A percentile compares a stretch with the other conserved stretches of the same genome.
Conservation (phyloP, 2,888 invertebrate genomes). For the Pyrocoelia pectoralis region DNA sequence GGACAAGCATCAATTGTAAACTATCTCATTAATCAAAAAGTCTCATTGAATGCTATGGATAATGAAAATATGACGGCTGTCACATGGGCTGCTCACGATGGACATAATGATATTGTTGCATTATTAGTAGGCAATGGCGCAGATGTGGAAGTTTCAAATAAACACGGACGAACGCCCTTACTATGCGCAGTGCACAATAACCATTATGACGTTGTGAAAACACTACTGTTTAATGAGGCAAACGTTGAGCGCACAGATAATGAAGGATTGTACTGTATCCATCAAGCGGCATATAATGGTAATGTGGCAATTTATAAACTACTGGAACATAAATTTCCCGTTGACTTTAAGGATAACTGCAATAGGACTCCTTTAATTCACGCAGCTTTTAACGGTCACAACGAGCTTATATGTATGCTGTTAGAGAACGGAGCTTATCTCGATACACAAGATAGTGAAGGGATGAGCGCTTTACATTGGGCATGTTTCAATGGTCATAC, state of each 20-base stretch:
- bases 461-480: conserved; percentile 3
- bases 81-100: conserved; percentile 10
- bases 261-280: background rate
- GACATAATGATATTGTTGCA: background rate
- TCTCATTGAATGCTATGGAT: background rate
- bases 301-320: conserved; percentile 6
- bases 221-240: background rate
- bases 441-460: background rate
- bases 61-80: background rate
- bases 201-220: background rate
- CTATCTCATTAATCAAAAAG: background rate
- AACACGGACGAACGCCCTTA: background rate
- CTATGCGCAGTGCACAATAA: conserved; percentile 1
- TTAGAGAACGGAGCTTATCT: background rate
- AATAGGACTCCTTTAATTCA: background rate
- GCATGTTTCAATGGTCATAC: conserved; percentile 7
- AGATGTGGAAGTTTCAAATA: background rate
- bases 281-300: background rate
- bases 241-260: background rate
- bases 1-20: background rate
- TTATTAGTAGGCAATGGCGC: background rate
- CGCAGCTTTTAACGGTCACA: background rate
- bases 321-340: conserved; percentile 4
- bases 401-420: background rate
- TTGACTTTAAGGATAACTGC: background rate